Evolutionary conservation across 2,113 vertebrate genomes (phyloP).

Genomic region (Python bivittatus): DNA sequence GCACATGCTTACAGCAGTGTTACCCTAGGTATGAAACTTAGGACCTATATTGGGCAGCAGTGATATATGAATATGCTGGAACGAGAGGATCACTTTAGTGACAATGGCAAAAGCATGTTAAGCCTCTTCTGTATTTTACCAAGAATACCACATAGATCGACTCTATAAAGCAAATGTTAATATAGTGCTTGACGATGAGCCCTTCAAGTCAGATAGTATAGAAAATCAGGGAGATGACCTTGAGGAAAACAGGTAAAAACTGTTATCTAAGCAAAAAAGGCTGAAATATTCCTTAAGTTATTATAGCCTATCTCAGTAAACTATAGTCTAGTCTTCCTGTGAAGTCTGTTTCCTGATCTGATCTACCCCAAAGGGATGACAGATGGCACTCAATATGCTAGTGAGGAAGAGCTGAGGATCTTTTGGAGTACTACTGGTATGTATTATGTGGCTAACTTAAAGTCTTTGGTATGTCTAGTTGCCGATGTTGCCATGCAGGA

Average conservation of each 20-base stretch:
- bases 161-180: not conserved
- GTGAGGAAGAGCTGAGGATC: not conserved
- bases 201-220: not conserved
- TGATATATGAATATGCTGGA: not conserved
- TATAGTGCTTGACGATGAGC: not conserved
- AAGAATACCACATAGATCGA: not conserved
- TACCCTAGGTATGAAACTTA: not conserved
- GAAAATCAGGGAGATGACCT: not conserved
- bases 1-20: not conserved
- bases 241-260: not conserved
- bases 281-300: not conserved
- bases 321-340: not conserved
- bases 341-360: not conserved
- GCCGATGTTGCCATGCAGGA: not conserved
- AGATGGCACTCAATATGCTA: not conserved
- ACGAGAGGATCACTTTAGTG: not conserved
- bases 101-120: not conserved
- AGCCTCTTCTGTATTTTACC: not conserved
- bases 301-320: not conserved
- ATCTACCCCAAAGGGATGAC: not conserved
- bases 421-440: not conserved
- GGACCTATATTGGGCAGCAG: not conserved
- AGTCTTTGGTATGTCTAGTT: not conserved
- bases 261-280: not conserved
- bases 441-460: not conserved